Evolutionary conservation across 2,113 vertebrate genomes (phyloP).

Genomic region (Gobiocypris rarus): DNA sequence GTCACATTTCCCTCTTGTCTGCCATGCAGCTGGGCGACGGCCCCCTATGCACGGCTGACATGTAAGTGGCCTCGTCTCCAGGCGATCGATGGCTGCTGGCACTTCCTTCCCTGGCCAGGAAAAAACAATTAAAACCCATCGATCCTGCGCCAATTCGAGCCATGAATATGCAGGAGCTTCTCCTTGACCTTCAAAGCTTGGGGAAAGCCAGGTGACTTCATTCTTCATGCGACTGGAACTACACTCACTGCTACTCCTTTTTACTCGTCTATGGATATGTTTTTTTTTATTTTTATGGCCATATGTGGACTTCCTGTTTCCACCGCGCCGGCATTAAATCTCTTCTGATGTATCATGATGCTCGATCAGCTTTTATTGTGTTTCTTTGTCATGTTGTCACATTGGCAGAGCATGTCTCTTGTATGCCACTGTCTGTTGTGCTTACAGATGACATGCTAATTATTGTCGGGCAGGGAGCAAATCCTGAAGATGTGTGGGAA

Average conservation of each 20-base stretch:
- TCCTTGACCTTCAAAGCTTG: conserved; percentile 97
- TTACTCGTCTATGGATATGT: conserved; percentile 13
- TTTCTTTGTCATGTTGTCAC: conserved; percentile 57
- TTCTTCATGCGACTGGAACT: conserved; percentile 75
- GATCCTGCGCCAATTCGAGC: conserved; percentile 82
- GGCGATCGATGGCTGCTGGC: conserved; percentile 95
- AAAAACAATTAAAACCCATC: conserved; percentile 99
- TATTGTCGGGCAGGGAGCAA: conserved; percentile 39
- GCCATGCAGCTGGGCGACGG: conserved; percentile 47
- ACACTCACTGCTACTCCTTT: conserved; percentile 61
- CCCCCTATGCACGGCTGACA: conserved; percentile 53
- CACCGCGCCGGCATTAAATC: conserved; percentile 50
- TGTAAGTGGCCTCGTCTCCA: conserved; percentile 73
- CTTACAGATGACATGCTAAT: conserved; percentile 50
- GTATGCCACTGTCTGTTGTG: conserved; percentile 39
- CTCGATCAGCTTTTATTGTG: conserved; percentile 51
- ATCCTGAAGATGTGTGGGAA: conserved; percentile 36
- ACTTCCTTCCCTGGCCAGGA: conserved; percentile 97
- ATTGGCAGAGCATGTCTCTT: conserved; percentile 41
- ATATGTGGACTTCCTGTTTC: conserved; percentile 34
- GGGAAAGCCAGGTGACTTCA: conserved; percentile 81
- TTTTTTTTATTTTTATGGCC: conserved; percentile 55
- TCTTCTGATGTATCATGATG: conserved; percentile 33
- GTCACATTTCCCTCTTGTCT: conserved; percentile 73
- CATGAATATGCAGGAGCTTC: conserved; percentile 99